Evolutionary conservation across 1,140 invertebrate genomes (phyloP).

Genomic region (Drosophila sp.): DNA sequence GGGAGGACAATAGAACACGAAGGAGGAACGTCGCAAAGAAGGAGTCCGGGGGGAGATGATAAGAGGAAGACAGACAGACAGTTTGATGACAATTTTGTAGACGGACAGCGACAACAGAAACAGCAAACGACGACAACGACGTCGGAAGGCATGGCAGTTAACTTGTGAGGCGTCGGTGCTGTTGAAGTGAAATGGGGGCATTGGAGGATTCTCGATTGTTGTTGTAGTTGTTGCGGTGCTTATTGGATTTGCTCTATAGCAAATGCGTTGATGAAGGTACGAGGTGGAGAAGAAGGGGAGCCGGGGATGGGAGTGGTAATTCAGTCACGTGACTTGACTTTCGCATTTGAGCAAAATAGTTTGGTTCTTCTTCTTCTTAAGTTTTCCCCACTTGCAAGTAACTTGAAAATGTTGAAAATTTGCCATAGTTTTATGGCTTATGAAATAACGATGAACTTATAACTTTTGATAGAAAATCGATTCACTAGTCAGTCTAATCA

Average conservation of each 20-base stretch:
- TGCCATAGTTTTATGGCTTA: no score
- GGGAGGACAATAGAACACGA: slow-evolving; percentile 21
- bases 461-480: no score
- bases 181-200: slow-evolving; percentile 8
- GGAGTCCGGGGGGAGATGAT: slow-evolving; percentile 1
- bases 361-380: background rate
- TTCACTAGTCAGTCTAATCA: no score
- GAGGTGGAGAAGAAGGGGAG: slow-evolving; percentile 10
- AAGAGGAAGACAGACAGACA: slow-evolving; percentile 11
- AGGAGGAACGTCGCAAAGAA: slow-evolving; percentile 2
- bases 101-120: slow-evolving; percentile 16
- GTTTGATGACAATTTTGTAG: slow-evolving; percentile 29
- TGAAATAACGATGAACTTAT: no score
- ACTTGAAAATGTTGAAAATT: slow-evolving; percentile 17
- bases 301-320: slow-evolving; percentile 13
- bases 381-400: background rate
- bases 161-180: slow-evolving; percentile 39
- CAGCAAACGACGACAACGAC: background rate
- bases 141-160: slow-evolving; percentile 53
- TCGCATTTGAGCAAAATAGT: slow-evolving; percentile 29
- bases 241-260: slow-evolving; percentile 8
- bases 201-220: slow-evolving; percentile 45
- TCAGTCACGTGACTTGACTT: slow-evolving; percentile 58
- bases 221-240: background rate
- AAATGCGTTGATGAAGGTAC: slow-evolving; percentile 49